Evolutionary conservation across 2,113 vertebrate genomes (phyloP), one percentile per base, ranked within the genome.

Genomic region (Cromileptes altivelis): DNA sequence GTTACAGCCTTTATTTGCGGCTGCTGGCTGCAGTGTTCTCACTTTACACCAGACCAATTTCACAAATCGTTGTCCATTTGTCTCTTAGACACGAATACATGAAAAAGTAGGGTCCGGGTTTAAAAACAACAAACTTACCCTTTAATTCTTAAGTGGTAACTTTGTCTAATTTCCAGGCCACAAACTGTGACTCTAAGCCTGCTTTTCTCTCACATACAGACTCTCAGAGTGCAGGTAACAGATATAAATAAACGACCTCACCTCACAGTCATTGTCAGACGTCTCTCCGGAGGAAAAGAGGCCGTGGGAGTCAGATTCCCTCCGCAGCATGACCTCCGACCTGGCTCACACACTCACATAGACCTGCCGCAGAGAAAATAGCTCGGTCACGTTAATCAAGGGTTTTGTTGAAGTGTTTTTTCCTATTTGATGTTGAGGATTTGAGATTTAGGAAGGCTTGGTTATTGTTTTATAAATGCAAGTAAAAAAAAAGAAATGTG

Each of bases 201-300:
- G 33, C 13, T 60, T 30, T 50, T 21, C 2, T n/a, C 1, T 15
- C 42, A 12, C 7, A 18, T 12, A 3, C n/a, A 17, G 17, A 15
- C 23, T 58, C 50, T 3, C 21, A n/a, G 13, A 1, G 27, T 23
- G 49, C 47, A 12, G 6, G 8, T 9, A 12, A 49, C 53, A 13
- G 62, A 17, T 58, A 57, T 17, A 53, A 78, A 82, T 45, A 52
- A 12, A 27, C 19, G 49, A 37, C 18, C 83, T 89, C 91, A 96
- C 95, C 94, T 94, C 93, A 78, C 90, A 92, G 91, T 95, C 93
- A 62, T 94, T 91, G 86, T 94, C 91, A 1, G 94, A 94, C 68
- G 90, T 93, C 83, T 95, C 95, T 69, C 88, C 84, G 4, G 91
- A 94, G 85, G 93, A 93, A 77, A 95, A 94, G 21, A 93, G 91